A percentile compares a stretch with the other conserved stretches of the same genome.
Evolutionary conservation across 2,888 invertebrate genomes (phyloP).

Genomic region (Anodontia alba): DNA sequence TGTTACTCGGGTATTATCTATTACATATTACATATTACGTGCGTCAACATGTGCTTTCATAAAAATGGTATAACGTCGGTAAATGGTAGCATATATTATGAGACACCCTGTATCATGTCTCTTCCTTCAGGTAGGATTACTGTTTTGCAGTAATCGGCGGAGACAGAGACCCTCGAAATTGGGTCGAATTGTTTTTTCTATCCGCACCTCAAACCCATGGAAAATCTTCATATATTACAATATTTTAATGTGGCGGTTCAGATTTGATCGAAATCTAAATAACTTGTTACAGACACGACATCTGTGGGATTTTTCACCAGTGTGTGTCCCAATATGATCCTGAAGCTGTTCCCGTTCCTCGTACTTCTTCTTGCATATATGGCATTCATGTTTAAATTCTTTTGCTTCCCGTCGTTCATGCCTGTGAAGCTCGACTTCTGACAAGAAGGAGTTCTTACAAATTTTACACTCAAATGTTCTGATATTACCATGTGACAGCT

Average conservation of each 20-base stretch:
- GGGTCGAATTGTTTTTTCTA: too few species aligned
- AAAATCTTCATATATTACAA: too few species aligned
- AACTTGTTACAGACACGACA: not conserved
- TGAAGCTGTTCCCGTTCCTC: not conserved
- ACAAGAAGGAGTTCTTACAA: not conserved
- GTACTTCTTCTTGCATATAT: not conserved
- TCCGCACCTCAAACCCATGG: too few species aligned
- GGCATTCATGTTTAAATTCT: not conserved
- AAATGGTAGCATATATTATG: too few species aligned
- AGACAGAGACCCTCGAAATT: too few species aligned
- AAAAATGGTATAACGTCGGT: too few species aligned
- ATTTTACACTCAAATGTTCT: not conserved
- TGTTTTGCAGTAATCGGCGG: too few species aligned
- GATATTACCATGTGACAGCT: not conserved
- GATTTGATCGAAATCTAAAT: not conserved
- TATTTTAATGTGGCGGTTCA: not conserved
- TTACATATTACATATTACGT: too few species aligned
- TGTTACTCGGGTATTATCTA: too few species aligned
- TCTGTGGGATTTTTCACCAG: not conserved
- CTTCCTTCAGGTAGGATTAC: too few species aligned
- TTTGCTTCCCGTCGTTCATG: not conserved
- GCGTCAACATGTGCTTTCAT: too few species aligned
- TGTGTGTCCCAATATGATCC: not conserved
- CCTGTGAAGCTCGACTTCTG: not conserved
- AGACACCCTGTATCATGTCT: too few species aligned